Base-by-base conservation (phyloP, 1,140 invertebrate species). In the Danaus melanippus region DNA sequence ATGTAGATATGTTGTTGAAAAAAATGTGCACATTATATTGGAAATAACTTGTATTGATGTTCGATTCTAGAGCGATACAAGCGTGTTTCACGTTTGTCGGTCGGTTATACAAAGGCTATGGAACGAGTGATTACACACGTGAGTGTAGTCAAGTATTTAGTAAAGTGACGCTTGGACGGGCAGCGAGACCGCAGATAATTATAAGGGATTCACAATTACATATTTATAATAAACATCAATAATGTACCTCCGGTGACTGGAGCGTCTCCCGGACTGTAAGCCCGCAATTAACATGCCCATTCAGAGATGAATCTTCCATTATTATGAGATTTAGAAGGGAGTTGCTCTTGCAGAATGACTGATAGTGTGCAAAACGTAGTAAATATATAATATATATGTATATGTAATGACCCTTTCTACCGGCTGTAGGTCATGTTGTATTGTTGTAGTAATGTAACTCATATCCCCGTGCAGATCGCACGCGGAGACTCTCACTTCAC, bases 51-150 rank as follows among this genome's bases (percentile, higher is more conserved):
- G 21, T 32, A 7, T 32, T 32, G 21, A 48, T 55, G 12, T 60
- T 60, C 43, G 40, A 55, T 11, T 47, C 51, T 10, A 55, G 51
- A 54, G 47, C 60, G 41, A 60, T 58, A 42, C 58, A 62, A 60
- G 42, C 52, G 58, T 58, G 21, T 32, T 32, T 1, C 21, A 2
- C 51, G 68, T 79, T 76, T 82, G 75, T 79, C 76, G 73, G 79
- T 69, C 50, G 58, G 46, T 21, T 39, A 40, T 55, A 75, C 75
- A 77, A 79, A 76, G 56, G 68, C 59, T 61, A 40, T 61, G 59
- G 60, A 71, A 71, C 67, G 75, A 71, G 67, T 82, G 75, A 83
- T 85, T 83, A 76, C 71, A 79, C 74, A 74, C 64, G 76, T 71
- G 71, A 82, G 69, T 82, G 75, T 67, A 46, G 67, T 60, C 47